Evolutionary conservation across 1,140 invertebrate species (phyloP), one percentile per base, ranked within the genome.

Genomic region (Sminthurides bifidus): DNA sequence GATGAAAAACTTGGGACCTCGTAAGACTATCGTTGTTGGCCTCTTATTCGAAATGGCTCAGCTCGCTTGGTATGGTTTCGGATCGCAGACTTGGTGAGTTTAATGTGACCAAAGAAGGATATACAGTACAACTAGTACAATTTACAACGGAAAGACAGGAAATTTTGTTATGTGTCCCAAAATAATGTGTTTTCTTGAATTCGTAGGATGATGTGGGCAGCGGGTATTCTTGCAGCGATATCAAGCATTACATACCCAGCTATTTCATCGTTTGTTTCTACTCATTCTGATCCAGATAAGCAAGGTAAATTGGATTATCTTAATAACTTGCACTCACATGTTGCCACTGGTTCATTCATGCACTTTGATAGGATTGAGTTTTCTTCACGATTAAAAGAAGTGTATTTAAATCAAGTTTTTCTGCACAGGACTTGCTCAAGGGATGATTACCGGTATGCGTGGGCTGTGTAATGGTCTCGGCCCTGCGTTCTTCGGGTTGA

Each of bases 211-310:
- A 97, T 98, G 88, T 98, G 95, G 95, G 85, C 85, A 31, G 94
- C 93, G 45, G 95, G 95, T 51, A 79, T 93, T 59, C 76, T 99
- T 54, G 94, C 95, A 37, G 90, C 93, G 14, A 78, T 98, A 53
- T 93, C 90, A 60, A 88, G 85, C 57, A 84, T 98, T 62, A 94
- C 93, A 1, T 99, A 99, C 76, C 95, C 96, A 45, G 92, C 94
- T n/a, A 98, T 99, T 67, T 95, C 91, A 73, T 88, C 95, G 31
- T 98, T 95, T 75, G 92, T 98, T 33, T 97, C 92, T 14, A 89
- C 92, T 64, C 92, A 97, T 74, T 92, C 93, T 52, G 84, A 92
- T 69, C 82, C 87, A 30, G 95, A 98, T 71, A 85, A 95, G 68
- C 96, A 99, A 76, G 95, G 85, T 78, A 69, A 67, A 59, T 41